phyloP scores from a whole-genome alignment of 2,888 invertebrate species.

The Hypomecis punctinalis region DNA sequence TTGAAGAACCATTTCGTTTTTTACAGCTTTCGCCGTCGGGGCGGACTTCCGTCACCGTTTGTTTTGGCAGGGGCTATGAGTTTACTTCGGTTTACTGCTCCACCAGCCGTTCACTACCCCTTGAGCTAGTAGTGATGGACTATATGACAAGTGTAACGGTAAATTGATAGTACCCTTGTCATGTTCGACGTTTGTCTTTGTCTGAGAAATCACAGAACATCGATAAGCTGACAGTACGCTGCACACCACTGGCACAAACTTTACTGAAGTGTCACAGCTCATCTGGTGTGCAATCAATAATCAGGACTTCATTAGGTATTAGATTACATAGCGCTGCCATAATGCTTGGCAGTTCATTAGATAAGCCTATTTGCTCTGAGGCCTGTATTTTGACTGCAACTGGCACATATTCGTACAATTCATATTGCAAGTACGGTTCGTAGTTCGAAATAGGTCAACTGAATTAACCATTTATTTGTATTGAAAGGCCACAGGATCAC shows the following conservation, averaged over 20 bases:
- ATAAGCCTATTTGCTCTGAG: background rate
- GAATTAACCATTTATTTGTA: background rate
- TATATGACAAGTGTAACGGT: constrained; percentile 7
- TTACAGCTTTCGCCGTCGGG: constrained; percentile 38
- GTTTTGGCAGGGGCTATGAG: constrained; percentile 11
- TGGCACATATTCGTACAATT: background rate
- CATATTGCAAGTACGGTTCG: background rate
- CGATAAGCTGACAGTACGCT: background rate
- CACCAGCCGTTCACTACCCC: constrained; percentile 24
- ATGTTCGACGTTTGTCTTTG: background rate
- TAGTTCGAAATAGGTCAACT: too few relatives aligned
- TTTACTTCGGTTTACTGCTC: constrained; percentile 25
- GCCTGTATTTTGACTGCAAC: background rate
- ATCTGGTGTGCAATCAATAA: background rate
- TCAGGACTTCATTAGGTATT: background rate
- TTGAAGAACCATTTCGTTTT: constrained; percentile 37
- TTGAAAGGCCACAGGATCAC: background rate
- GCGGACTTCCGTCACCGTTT: constrained; percentile 35
- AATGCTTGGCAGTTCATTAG: background rate
- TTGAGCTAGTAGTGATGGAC: constrained; percentile 5
- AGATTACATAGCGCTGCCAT: background rate
- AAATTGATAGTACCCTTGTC: constrained; percentile 12
- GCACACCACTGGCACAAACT: background rate
- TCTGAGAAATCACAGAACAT: constrained; percentile 6
- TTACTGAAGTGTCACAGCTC: constrained; percentile 1